These are phyloP conservation scores for Morpho deidamia DNA, from an alignment of 2,888 invertebrate genomes.

Conservation along the genomic window DNA sequence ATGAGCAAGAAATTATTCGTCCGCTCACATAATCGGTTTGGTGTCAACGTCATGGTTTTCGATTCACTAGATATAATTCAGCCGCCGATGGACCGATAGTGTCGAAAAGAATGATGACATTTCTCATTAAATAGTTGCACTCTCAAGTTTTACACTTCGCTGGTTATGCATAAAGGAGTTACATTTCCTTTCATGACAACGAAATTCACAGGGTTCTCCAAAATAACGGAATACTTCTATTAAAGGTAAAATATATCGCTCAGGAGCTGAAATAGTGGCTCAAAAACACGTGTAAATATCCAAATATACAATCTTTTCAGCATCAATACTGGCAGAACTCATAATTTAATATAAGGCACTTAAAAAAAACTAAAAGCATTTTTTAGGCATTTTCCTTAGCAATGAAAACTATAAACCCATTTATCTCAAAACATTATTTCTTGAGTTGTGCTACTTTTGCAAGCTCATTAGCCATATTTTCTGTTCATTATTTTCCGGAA, in stretches of 20 bases:
- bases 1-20: slow-evolving; percentile 38
- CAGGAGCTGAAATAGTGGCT: too few relatives aligned
- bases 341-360: too few relatives aligned
- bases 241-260: background rate
- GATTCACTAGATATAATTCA: slow-evolving; percentile 30
- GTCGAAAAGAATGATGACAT: slow-evolving; percentile 35
- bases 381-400: too few relatives aligned
- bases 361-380: too few relatives aligned
- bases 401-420: too few relatives aligned
- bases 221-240: slow-evolving; percentile 1
- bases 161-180: slow-evolving; percentile 5
- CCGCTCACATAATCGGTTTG: slow-evolving; percentile 36
- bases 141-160: slow-evolving; percentile 9
- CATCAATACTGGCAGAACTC: too few relatives aligned
- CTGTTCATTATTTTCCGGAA: too few relatives aligned
- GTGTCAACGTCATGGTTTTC: slow-evolving; percentile 26
- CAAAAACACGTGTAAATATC: background rate
- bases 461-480: too few relatives aligned
- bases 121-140: slow-evolving; percentile 11
- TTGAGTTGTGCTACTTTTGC: too few relatives aligned
- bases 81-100: slow-evolving; percentile 21
- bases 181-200: slow-evolving; percentile 1
- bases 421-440: too few relatives aligned
- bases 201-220: slow-evolving; percentile 2
- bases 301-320: too few relatives aligned